These are phyloP conservation scores for Patiria pectinifera DNA, from an alignment of 53 echinoderm and acorn worm species.

Conservation along the genomic window DNA sequence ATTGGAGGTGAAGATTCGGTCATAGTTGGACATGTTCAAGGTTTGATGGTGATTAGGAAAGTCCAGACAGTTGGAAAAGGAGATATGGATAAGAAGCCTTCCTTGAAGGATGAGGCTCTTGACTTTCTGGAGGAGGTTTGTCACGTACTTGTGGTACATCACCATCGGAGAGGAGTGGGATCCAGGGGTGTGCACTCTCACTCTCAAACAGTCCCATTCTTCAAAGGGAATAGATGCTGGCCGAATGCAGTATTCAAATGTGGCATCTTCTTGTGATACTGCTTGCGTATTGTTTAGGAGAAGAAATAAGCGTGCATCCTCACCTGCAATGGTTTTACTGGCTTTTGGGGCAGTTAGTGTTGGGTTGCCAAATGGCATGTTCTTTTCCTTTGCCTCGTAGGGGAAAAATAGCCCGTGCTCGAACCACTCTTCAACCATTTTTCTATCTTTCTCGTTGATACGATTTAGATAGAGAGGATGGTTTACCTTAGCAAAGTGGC, in stretches of 20 bases:
- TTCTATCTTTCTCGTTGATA: neutral
- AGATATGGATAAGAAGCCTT: neutral
- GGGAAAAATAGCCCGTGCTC: constrained; percentile 41
- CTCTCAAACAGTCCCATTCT: constrained; percentile 65
- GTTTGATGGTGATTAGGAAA: no score
- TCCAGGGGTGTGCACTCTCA: neutral
- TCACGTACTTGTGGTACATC: constrained; percentile 59
- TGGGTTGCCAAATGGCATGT: constrained; percentile 52
- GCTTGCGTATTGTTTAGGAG: no score
- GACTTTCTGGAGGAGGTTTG: constrained; percentile 31
- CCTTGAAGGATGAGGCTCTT: neutral
- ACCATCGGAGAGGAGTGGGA: constrained; percentile 25
- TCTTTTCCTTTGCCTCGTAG: neutral
- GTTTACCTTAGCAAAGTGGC: no score
- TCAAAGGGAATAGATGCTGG: constrained; percentile 14
- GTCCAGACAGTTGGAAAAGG: constrained; percentile 12
- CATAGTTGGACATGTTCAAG: neutral
- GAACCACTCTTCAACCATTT: constrained; percentile 9
- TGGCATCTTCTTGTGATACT: no score
- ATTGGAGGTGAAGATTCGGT: constrained; percentile 65
- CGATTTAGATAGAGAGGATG: neutral
- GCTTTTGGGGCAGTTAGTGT: constrained; percentile 46
- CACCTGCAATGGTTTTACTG: no score
- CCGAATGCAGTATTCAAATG: no score
- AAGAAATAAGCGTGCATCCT: no score